phyloP scores from a whole-genome alignment of 64 coral and sea anemone species.

The Actinia equina region DNA sequence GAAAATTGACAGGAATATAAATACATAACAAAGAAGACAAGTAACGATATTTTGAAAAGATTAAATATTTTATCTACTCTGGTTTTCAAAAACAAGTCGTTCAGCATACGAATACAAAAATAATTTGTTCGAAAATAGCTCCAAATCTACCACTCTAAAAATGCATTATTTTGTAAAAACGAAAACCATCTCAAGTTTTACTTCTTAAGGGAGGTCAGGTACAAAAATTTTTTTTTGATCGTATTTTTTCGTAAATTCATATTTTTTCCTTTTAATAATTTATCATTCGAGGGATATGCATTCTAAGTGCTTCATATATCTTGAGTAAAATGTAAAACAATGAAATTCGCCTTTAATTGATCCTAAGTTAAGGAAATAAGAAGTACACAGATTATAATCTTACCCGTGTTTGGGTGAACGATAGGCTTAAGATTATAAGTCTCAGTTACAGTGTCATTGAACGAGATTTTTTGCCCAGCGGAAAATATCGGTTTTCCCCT shows the following conservation, averaged over 20 bases:
- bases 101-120: too few relatives aligned
- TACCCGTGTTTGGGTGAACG: background rate
- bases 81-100: too few relatives aligned
- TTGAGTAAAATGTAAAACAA: background rate
- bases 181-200: too few relatives aligned
- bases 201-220: background rate
- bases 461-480: background rate
- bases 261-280: background rate
- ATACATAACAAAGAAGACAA: background rate
- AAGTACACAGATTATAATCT: background rate
- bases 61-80: too few relatives aligned
- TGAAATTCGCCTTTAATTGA: constrained; percentile 9
- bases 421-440: background rate
- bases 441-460: background rate
- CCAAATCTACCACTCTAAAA: too few relatives aligned
- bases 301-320: background rate
- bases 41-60: too few relatives aligned
- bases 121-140: too few relatives aligned
- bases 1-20: background rate
- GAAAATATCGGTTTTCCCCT: background rate
- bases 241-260: background rate
- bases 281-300: background rate
- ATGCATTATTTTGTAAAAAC: too few relatives aligned
- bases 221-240: background rate
- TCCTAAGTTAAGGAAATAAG: background rate